Conservation (phyloP, 2,113 vertebrate species). For the Deroptyus accipitrinus region DNA sequence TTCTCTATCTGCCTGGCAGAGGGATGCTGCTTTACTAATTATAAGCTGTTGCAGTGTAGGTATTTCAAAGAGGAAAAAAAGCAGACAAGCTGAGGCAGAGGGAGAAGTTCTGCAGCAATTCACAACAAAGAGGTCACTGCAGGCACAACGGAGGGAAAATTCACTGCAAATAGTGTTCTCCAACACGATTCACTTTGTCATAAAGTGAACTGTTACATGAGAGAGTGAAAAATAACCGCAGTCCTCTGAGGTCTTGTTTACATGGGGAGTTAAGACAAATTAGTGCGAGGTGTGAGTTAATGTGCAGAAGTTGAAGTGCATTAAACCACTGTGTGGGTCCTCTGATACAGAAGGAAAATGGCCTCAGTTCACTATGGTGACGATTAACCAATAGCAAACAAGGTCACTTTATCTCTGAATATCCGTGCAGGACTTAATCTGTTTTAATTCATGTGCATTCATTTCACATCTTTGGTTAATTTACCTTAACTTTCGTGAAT, state of each 20-base stretch:
- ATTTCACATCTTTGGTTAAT: constrained; percentile 13
- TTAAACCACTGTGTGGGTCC: not conserved
- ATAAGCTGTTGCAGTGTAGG: not conserved
- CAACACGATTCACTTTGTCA: not conserved
- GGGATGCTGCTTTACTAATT: not conserved
- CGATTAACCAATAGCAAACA: constrained; percentile 7
- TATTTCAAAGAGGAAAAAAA: not conserved
- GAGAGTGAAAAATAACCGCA: not conserved
- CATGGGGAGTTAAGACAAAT: constrained; percentile 1
- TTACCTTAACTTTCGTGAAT: not conserved
- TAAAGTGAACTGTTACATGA: not conserved
- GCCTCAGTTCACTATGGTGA: not conserved
- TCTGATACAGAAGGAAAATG: not conserved
- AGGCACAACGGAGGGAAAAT: not conserved
- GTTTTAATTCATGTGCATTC: not conserved
- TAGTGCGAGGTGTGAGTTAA: constrained; percentile 25
- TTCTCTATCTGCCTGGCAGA: not conserved
- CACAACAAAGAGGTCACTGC: not conserved
- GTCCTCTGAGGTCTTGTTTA: constrained; percentile 16
- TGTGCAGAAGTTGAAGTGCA: not conserved
- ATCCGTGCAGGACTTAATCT: not conserved
- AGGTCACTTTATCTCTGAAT: not conserved
- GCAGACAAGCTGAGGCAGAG: not conserved
- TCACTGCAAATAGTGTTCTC: constrained; percentile 8
- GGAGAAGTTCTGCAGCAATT: constrained; percentile 6